Evolutionary conservation across 1,140 invertebrate genomes (phyloP).

Genomic region (Nasonia vitripennis): DNA sequence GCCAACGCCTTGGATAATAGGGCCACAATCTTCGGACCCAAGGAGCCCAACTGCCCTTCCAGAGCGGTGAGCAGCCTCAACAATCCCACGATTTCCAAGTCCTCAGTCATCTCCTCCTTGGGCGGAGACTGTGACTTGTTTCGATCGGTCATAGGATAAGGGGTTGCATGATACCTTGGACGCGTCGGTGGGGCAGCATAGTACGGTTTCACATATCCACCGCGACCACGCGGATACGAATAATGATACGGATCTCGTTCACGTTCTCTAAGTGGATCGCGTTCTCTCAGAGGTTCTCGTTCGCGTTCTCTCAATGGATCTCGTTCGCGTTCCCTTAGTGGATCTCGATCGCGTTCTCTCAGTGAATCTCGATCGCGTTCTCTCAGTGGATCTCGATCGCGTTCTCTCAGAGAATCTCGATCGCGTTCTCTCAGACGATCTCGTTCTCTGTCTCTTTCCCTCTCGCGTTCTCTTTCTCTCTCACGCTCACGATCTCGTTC

Average conservation of each 20-base stretch:
- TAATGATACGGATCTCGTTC: slow-evolving; percentile 53
- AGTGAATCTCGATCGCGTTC: slow-evolving; percentile 21
- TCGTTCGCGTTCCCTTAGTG: slow-evolving; percentile 27
- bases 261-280: slow-evolving; percentile 34
- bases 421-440: slow-evolving; percentile 48
- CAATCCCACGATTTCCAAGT: slow-evolving; percentile 79
- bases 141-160: slow-evolving; percentile 67
- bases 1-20: slow-evolving; percentile 83
- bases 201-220: slow-evolving; percentile 29
- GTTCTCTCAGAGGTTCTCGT: not conserved
- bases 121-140: slow-evolving; percentile 61
- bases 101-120: slow-evolving; percentile 65
- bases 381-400: slow-evolving; percentile 35
- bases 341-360: slow-evolving; percentile 7
- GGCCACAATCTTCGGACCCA: slow-evolving; percentile 85
- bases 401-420: slow-evolving; percentile 24
- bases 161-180: slow-evolving; percentile 66
- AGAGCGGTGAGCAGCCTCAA: slow-evolving; percentile 85
- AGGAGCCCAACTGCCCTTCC: slow-evolving; percentile 86
- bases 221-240: slow-evolving; percentile 60
- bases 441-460: slow-evolving; percentile 43
- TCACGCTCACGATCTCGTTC: slow-evolving; percentile 38
- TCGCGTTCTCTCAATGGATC: slow-evolving; percentile 1
- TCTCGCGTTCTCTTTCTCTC: slow-evolving; percentile 40
- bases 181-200: slow-evolving; percentile 56